Conservation (phyloP, 2,797 vertebrate genomes). For the Spinus olivaceus region DNA sequence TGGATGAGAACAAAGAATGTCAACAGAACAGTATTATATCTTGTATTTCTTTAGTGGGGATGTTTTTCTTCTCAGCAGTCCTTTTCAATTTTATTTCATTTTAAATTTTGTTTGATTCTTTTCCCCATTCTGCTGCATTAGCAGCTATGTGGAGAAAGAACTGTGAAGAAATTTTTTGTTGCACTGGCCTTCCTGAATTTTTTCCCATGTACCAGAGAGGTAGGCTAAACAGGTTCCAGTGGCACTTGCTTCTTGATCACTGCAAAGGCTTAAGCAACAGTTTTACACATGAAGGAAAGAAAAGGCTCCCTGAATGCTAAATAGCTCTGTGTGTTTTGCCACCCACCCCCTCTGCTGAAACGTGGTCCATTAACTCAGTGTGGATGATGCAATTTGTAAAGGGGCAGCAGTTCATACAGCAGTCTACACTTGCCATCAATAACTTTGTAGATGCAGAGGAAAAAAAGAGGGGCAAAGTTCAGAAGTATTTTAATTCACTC, state of each 20-base stretch:
- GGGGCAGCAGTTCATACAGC: not conserved
- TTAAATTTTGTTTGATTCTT: not conserved
- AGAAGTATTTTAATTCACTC: not conserved
- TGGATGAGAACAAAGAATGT: not conserved
- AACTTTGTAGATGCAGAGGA: not conserved
- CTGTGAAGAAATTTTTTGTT: not conserved
- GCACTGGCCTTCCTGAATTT: not conserved
- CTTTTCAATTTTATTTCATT: not conserved
- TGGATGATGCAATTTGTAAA: not conserved
- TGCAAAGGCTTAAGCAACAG: not conserved
- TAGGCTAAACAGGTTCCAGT: not conserved
- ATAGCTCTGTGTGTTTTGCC: not conserved
- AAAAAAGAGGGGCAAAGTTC: not conserved
- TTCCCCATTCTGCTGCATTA: not conserved
- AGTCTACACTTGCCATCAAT: not conserved
- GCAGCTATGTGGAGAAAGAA: not conserved
- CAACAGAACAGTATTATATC: not conserved
- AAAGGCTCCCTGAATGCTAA: not conserved
- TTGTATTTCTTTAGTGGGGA: not conserved
- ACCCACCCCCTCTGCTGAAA: constrained; percentile 8
- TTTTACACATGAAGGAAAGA: not conserved
- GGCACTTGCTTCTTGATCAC: not conserved
- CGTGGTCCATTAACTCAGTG: not conserved
- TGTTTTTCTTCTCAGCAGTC: not conserved
- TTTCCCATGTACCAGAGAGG: not conserved